phyloP scores from a whole-genome alignment of 2,888 invertebrate genomes.

The Cheilosia variabilis region DNA sequence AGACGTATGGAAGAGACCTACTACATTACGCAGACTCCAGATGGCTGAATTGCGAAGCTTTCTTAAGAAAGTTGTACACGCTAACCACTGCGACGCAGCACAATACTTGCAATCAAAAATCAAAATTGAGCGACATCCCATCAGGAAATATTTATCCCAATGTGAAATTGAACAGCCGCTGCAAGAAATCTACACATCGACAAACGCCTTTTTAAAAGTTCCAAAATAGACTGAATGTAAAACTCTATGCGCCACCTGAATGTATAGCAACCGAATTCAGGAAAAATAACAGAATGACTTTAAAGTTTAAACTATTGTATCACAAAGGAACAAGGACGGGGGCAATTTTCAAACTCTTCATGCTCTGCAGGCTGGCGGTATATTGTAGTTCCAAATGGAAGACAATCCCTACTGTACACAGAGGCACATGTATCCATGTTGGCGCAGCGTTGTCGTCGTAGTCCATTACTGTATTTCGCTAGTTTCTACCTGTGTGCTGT shows the following conservation, averaged over 20 bases:
- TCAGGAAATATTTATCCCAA: too few relatives aligned
- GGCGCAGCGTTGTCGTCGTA: constrained; percentile 26
- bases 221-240: not conserved
- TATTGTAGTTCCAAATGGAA: constrained; percentile 1
- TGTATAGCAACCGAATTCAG: not conserved
- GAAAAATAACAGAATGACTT: not conserved
- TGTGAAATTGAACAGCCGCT: too few relatives aligned
- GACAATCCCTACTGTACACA: not conserved
- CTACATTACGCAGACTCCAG: too few relatives aligned
- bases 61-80: too few relatives aligned
- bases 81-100: too few relatives aligned
- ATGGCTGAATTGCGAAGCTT: too few relatives aligned
- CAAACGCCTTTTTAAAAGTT: not conserved
- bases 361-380: constrained; percentile 2
- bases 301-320: not conserved
- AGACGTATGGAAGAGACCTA: too few relatives aligned
- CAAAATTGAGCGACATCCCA: too few relatives aligned
- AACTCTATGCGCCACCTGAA: not conserved
- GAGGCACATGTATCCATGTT: not conserved
- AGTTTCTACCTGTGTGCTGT: constrained; percentile 26
- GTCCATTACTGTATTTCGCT: constrained; percentile 48
- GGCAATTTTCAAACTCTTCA: constrained; percentile 14
- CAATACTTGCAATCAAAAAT: too few relatives aligned
- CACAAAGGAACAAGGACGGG: constrained; percentile 7
- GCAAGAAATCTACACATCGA: too few relatives aligned